phyloP scores from a whole-genome alignment of 2,797 vertebrate genomes.

The Labeo calbasu region DNA sequence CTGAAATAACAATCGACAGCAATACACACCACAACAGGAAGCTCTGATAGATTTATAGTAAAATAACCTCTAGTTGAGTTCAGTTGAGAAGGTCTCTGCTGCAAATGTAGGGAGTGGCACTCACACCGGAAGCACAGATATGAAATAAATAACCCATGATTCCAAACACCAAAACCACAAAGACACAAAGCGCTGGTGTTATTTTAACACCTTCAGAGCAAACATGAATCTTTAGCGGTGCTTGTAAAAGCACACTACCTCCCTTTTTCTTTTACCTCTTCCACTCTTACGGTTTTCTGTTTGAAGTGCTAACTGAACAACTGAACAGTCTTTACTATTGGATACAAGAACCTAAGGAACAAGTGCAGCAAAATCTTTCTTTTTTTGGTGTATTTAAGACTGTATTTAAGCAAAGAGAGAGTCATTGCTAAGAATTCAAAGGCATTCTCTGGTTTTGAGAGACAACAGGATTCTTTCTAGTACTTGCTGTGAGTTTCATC shows the following conservation, averaged over 20 bases:
- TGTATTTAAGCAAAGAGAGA: neutral
- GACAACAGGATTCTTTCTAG: slow-evolving; percentile 9
- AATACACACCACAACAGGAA: slow-evolving; percentile 6
- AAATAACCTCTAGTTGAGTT: neutral
- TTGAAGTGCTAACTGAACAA: neutral
- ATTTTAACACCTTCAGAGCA: slow-evolving; percentile 50
- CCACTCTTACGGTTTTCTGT: slow-evolving; percentile 2
- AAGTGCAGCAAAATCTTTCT: neutral
- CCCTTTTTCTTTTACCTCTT: neutral
- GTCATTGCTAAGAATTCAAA: neutral
- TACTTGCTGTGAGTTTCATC: slow-evolving; percentile 43
- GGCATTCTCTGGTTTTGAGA: neutral
- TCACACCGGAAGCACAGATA: slow-evolving; percentile 45
- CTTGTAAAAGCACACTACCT: slow-evolving; percentile 29
- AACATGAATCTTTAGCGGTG: slow-evolving; percentile 38
- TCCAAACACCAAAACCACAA: slow-evolving; percentile 50
- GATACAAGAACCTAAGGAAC: neutral
- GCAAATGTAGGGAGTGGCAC: slow-evolving; percentile 20
- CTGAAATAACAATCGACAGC: neutral
- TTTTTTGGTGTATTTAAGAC: neutral
- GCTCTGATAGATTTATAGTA: neutral
- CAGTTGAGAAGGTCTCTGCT: neutral
- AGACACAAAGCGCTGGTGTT: slow-evolving; percentile 27
- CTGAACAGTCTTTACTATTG: neutral
- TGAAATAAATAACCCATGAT: slow-evolving; percentile 37